phyloP scores from a whole-genome alignment of 2,888 invertebrate species.

The Dendrolimus pini region DNA sequence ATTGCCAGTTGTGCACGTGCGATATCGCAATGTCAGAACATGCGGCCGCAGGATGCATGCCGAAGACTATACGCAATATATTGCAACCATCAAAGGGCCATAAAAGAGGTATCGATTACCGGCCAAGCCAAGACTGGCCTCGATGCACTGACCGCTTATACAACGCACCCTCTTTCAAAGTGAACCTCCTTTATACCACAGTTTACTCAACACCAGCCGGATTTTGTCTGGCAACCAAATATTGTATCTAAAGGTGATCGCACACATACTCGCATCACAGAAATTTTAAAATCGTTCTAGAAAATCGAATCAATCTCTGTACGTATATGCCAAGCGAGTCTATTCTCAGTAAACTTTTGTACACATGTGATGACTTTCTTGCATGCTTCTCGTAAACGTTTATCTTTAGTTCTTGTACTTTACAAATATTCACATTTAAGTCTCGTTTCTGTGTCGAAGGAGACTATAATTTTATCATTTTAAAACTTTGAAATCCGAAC shows the following conservation, averaged over 20 bases:
- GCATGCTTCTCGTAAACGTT: too few species aligned
- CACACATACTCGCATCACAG: too few species aligned
- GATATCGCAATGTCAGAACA: constrained; percentile 4
- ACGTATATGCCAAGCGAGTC: too few species aligned
- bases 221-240: constrained; percentile 55
- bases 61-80: constrained; percentile 30
- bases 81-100: constrained; percentile 42
- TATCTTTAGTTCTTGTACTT: constrained; percentile 43
- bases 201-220: constrained; percentile 56
- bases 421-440: constrained; percentile 60
- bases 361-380: too few species aligned
- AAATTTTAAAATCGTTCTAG: too few species aligned
- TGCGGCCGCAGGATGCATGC: constrained; percentile 18
- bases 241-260: constrained; percentile 13
- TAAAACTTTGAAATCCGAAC: constrained; percentile 54
- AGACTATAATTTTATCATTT: constrained; percentile 65
- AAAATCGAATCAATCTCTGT: too few species aligned
- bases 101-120: constrained; percentile 58
- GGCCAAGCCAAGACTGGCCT: constrained; percentile 17
- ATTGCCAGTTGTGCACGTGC: constrained; percentile 15
- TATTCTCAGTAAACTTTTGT: too few species aligned
- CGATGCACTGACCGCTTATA: constrained; percentile 26
- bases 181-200: constrained; percentile 48
- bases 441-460: constrained; percentile 50
- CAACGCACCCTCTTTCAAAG: constrained; percentile 31